These are phyloP conservation scores for Rachycentron canadum DNA, from an alignment of 2,797 vertebrate genomes.

Conservation along the genomic window DNA sequence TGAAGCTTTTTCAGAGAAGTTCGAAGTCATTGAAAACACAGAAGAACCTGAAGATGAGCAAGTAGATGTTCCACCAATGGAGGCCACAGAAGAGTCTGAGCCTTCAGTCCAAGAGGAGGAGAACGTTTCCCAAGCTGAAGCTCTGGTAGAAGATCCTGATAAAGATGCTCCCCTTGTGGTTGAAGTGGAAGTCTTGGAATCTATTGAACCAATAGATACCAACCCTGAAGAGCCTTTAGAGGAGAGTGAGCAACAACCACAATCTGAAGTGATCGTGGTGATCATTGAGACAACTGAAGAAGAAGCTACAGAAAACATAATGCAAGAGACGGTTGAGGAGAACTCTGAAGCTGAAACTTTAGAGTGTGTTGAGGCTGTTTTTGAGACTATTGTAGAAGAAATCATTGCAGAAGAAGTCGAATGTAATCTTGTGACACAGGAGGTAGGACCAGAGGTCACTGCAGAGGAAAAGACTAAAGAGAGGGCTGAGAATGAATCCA, in stretches of 20 bases:
- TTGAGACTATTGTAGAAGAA: conserved; percentile 12
- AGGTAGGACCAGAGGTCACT: not conserved
- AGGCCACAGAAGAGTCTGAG: not conserved
- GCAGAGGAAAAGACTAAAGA: not conserved
- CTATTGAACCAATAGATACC: not conserved
- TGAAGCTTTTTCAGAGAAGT: not conserved
- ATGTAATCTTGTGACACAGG: not conserved
- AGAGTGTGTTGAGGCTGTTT: not conserved
- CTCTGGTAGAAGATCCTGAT: not conserved
- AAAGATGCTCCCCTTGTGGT: not conserved
- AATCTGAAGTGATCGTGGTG: not conserved
- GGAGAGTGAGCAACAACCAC: not conserved
- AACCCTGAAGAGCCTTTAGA: not conserved
- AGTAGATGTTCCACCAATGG: not conserved
- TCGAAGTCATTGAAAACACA: not conserved
- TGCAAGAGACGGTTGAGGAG: not conserved
- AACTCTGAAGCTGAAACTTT: not conserved
- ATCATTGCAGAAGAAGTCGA: conserved; percentile 5
- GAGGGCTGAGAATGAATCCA: conserved; percentile 1
- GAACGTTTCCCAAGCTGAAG: not conserved
- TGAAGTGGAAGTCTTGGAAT: not conserved
- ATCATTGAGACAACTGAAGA: not conserved
- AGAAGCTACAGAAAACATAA: not conserved
- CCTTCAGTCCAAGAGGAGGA: conserved; percentile 8
- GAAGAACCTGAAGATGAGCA: conserved; percentile 1